Conservation (phyloP, 2,797 vertebrate species). For the Thamnophis elegans region DNA sequence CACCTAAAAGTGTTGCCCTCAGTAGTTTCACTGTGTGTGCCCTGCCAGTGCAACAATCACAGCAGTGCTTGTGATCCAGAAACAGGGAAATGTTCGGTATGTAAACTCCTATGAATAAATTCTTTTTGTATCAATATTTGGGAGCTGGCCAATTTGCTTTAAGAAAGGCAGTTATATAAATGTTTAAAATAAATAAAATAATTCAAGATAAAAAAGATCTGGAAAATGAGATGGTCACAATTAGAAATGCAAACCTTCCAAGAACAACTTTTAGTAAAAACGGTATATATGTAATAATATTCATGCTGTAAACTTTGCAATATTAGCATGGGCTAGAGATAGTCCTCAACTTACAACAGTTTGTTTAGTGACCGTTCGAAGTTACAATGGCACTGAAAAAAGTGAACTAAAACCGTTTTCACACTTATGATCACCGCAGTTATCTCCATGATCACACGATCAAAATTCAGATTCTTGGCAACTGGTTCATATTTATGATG, state of each 20-base stretch:
- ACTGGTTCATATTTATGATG: too few species aligned
- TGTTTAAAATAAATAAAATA: not conserved
- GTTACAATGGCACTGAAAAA: too few species aligned
- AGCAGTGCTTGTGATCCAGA: constrained; percentile 80
- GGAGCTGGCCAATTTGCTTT: not conserved
- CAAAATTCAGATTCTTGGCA: too few species aligned
- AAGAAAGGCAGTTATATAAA: not conserved
- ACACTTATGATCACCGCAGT: too few species aligned
- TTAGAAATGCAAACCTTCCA: not conserved
- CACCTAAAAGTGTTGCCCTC: constrained; percentile 44
- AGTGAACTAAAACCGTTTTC: too few species aligned
- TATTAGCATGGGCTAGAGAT: not conserved
- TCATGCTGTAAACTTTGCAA: not conserved
- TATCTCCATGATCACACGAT: too few species aligned
- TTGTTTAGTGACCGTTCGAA: too few species aligned
- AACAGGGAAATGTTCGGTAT: constrained; percentile 88
- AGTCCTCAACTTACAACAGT: too few species aligned
- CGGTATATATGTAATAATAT: not conserved
- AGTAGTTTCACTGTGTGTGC: constrained; percentile 77
- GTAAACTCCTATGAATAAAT: not conserved
- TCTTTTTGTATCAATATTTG: not conserved
- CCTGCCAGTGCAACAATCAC: constrained; percentile 88
- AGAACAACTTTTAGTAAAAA: not conserved
- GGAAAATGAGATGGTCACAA: not conserved
- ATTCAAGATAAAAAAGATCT: not conserved